Conservation (phyloP, 2,888 invertebrate species). For the Andrena marginata region DNA sequence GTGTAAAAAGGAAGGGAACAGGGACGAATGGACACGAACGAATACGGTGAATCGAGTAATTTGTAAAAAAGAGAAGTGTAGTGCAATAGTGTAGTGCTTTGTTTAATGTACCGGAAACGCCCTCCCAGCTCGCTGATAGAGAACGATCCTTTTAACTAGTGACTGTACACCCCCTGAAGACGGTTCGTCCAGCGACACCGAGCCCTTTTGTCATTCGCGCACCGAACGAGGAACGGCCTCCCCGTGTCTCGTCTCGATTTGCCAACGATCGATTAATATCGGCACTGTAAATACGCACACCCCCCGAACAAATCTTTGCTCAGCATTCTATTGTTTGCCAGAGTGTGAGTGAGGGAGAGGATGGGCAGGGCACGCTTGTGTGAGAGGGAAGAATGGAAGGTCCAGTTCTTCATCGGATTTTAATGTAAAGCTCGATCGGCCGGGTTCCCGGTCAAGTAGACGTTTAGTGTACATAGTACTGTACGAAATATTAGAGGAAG, state of each 20-base stretch:
- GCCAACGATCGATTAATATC: slow-evolving; percentile 78
- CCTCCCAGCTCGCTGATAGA: background rate
- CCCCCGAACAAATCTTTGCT: slow-evolving; percentile 82
- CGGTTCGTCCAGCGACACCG: no score
- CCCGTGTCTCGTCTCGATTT: slow-evolving; percentile 47
- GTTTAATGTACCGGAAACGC: slow-evolving; percentile 30
- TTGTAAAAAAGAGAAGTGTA: slow-evolving; percentile 70
- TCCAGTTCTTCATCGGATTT: slow-evolving; percentile 73
- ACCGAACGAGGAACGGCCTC: slow-evolving; percentile 34
- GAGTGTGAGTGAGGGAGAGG: slow-evolving; percentile 46
- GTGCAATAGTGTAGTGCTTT: slow-evolving; percentile 70
- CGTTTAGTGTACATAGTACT: slow-evolving; percentile 80
- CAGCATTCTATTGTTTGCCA: slow-evolving; percentile 81
- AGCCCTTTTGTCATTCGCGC: slow-evolving; percentile 16
- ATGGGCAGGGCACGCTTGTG: background rate
- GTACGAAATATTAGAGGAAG: slow-evolving; percentile 67
- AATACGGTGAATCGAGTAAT: slow-evolving; percentile 26
- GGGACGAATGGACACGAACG: background rate
- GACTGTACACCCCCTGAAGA: slow-evolving; percentile 8
- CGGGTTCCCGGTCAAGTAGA: slow-evolving; percentile 76
- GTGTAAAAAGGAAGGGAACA: background rate
- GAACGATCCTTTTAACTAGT: slow-evolving; percentile 25
- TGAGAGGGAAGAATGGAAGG: slow-evolving; percentile 16
- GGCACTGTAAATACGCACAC: slow-evolving; percentile 82
- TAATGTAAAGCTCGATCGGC: slow-evolving; percentile 70